phyloP scores from a whole-genome alignment of 1,140 invertebrate genomes.

The Latrodectus geometricus region DNA sequence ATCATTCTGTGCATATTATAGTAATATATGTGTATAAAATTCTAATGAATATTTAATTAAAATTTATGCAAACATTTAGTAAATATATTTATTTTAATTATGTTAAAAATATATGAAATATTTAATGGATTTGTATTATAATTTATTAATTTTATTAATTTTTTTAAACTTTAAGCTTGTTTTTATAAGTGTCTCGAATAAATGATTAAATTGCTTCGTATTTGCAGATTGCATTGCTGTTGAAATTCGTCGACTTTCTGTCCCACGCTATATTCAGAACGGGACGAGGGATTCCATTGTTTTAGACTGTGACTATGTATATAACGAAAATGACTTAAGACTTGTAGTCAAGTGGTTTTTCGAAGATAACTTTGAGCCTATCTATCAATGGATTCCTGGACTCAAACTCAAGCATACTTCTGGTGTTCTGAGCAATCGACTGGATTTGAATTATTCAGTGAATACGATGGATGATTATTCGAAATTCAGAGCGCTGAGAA shows the following conservation, averaged over 20 bases:
- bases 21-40: no score
- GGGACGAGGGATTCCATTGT: conserved; percentile 76
- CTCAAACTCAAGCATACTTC: conserved; percentile 74
- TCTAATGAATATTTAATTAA: no score
- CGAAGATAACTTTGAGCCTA: conserved; percentile 75
- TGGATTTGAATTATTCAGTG: conserved; percentile 78
- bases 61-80: no score
- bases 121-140: no score
- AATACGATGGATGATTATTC: conserved; percentile 72
- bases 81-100: no score
- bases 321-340: conserved; percentile 71
- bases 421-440: conserved; percentile 75
- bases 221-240: conserved; percentile 65
- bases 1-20: no score
- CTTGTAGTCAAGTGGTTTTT: conserved; percentile 86
- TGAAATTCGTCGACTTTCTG: conserved; percentile 76
- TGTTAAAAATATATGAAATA: no score
- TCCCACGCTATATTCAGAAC: conserved; percentile 77
- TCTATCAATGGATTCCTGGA: conserved; percentile 84
- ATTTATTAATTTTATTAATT: no score
- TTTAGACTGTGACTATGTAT: conserved; percentile 81
- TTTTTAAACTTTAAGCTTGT: no score
- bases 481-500: conserved; percentile 81
- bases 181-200: no score
- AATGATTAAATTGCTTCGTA: no score